phyloP scores from a whole-genome alignment of 2,888 invertebrate genomes.

The Muschampia staudingeri region DNA sequence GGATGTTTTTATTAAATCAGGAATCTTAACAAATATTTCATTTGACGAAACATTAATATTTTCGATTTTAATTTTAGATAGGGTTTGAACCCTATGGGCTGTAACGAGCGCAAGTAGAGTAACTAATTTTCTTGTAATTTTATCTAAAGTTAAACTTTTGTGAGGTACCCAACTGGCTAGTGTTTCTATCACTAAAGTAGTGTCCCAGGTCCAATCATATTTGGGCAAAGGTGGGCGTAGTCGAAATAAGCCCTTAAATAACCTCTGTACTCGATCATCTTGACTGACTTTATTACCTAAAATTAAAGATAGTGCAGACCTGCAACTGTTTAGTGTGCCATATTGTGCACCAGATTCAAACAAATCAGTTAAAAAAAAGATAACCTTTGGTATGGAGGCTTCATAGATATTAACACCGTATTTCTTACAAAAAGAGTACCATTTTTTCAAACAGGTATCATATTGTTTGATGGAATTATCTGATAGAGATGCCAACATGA shows the following conservation, averaged over 20 bases:
- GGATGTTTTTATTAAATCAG: constrained; percentile 56
- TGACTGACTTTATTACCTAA: constrained; percentile 29
- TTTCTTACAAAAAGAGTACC: constrained; percentile 20
- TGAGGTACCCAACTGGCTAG: constrained; percentile 38
- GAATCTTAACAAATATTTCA: constrained; percentile 25
- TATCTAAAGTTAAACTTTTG: constrained; percentile 30
- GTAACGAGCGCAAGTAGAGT: constrained; percentile 38
- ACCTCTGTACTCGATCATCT: constrained; percentile 42
- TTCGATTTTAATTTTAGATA: constrained; percentile 15
- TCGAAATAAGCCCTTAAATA: constrained; percentile 49
- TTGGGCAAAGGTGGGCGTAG: constrained; percentile 50
- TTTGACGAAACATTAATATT: constrained; percentile 1
- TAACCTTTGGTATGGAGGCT: constrained; percentile 32
- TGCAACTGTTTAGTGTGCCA: constrained; percentile 48
- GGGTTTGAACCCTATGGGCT: constrained; percentile 34
- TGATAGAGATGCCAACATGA: constrained; percentile 25
- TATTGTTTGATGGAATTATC: constrained; percentile 26
- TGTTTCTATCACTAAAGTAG: constrained; percentile 36
- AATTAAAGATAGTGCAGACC: constrained; percentile 50
- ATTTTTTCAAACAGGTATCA: constrained; percentile 23
- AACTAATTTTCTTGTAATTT: constrained; percentile 38
- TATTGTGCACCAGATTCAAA: constrained; percentile 41
- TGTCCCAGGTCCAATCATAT: constrained; percentile 50
- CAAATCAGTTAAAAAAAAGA: constrained; percentile 35
- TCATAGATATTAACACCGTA: constrained; percentile 21